Conservation (phyloP, 1,140 invertebrate genomes). For the Coptotermes formosanus region DNA sequence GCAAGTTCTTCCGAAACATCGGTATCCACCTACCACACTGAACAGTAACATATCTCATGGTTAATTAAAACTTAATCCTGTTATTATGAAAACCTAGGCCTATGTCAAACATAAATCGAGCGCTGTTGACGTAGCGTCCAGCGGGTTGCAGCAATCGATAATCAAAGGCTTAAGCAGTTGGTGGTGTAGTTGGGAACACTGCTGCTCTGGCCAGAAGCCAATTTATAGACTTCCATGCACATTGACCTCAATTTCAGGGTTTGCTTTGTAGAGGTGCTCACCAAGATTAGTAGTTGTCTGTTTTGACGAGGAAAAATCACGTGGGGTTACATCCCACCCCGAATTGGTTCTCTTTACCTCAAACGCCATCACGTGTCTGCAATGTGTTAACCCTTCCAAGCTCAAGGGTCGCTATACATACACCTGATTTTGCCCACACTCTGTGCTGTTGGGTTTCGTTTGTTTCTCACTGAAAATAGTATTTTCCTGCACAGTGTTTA, state of each 20-base stretch:
- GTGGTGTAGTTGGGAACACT: background rate
- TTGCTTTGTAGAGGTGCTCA: background rate
- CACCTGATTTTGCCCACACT: too few species aligned
- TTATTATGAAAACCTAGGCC: too few species aligned
- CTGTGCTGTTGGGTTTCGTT: too few species aligned
- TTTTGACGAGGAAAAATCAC: background rate
- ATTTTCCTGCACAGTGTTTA: too few species aligned
- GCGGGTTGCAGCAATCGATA: background rate
- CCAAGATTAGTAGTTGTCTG: background rate
- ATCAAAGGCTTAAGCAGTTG: background rate
- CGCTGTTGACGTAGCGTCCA: background rate
- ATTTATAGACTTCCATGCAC: background rate
- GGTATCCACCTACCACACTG: too few species aligned
- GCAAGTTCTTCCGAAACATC: too few species aligned
- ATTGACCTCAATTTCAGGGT: background rate
- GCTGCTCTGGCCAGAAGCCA: background rate
- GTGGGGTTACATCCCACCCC: background rate
- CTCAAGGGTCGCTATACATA: too few species aligned
- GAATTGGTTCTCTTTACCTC: background rate
- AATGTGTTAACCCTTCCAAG: too few species aligned
- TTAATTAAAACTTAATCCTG: too few species aligned
- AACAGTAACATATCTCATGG: too few species aligned
- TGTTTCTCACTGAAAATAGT: too few species aligned
- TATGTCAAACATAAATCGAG: too few species aligned
- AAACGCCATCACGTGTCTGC: background rate